These are phyloP conservation scores for Neodiprion lecontei DNA, from an alignment of 1,140 invertebrate genomes.

Conservation along the genomic window DNA sequence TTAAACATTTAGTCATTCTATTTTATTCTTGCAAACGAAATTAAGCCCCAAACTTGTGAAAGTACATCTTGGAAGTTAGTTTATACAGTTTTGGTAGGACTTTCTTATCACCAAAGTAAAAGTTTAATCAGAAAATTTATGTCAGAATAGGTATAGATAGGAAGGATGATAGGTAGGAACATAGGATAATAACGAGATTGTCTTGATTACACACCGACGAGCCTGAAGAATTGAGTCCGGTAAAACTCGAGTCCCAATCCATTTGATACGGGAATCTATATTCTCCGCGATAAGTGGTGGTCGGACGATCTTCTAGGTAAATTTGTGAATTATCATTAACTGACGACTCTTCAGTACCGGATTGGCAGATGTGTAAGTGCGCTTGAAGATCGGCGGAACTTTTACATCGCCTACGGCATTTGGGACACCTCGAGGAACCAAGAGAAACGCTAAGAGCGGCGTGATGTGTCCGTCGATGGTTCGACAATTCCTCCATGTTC, in stretches of 20 bases:
- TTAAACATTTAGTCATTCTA: too few species aligned
- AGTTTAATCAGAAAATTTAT: too few species aligned
- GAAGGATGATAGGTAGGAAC: neutral
- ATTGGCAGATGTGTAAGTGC: constrained; percentile 75
- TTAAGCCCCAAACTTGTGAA: too few species aligned
- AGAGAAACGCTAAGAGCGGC: constrained; percentile 59
- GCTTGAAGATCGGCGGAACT: constrained; percentile 76
- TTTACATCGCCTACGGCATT: constrained; percentile 84
- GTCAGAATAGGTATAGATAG: neutral
- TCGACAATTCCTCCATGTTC: constrained; percentile 48
- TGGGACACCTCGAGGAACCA: constrained; percentile 82
- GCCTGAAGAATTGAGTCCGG: constrained; percentile 47
- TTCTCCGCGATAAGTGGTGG: constrained; percentile 46
- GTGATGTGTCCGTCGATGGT: constrained; percentile 54
- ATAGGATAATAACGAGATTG: neutral
- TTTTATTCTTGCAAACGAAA: too few species aligned
- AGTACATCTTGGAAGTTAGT: too few species aligned
- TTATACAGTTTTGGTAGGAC: too few species aligned
- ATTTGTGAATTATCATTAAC: constrained; percentile 45
- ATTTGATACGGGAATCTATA: constrained; percentile 50
- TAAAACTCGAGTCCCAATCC: constrained; percentile 49
- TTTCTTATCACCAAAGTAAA: too few species aligned
- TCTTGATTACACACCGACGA: constrained; percentile 43
- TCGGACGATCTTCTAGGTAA: constrained; percentile 38
- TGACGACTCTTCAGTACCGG: constrained; percentile 54